Percentiles rank a stretch among this genome's conserved stretches.
These are phyloP conservation scores for Trachelus stipa DNA, from an alignment of 2,888 invertebrate genomes.

Conservation along the genomic window DNA sequence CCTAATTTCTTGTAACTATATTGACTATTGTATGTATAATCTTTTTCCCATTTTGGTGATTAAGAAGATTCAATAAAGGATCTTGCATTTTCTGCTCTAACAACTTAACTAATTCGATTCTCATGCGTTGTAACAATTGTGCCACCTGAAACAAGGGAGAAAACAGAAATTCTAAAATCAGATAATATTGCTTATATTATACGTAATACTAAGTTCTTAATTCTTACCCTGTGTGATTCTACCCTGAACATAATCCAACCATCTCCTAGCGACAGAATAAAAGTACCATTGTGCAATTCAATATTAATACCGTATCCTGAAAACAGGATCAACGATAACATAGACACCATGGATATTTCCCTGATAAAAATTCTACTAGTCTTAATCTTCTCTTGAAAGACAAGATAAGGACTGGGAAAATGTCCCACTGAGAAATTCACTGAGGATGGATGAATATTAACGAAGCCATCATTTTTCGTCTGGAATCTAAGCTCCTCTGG, in stretches of 20 bases:
- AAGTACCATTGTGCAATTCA: conserved; percentile 79
- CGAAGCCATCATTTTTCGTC: conserved; percentile 80
- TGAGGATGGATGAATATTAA: conserved; percentile 81
- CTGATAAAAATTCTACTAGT: conserved; percentile 83
- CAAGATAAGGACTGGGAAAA: conserved; percentile 81
- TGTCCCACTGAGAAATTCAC: conserved; percentile 76
- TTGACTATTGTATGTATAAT: conserved; percentile 83
- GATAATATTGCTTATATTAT: conserved; percentile 8
- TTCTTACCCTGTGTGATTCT: conserved; percentile 76
- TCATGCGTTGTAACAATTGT: conserved; percentile 83
- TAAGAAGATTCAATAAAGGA: conserved; percentile 79
- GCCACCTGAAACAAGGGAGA: conserved; percentile 72
- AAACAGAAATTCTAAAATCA: conserved; percentile 1
- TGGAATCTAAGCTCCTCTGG: conserved; percentile 80
- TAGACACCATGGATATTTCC: conserved; percentile 84
- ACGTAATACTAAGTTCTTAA: conserved; percentile 3
- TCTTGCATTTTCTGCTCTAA: conserved; percentile 87
- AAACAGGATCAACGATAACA: conserved; percentile 75
- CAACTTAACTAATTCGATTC: conserved; percentile 80
- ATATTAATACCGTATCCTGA: conserved; percentile 80
- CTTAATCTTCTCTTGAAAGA: conserved; percentile 86
- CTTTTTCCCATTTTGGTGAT: conserved; percentile 79
- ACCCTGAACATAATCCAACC: conserved; percentile 87
- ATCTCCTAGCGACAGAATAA: conserved; percentile 80
- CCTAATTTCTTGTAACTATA: conserved; percentile 73